Percentiles rank a stretch among this genome's conserved stretches.
phyloP scores from a whole-genome alignment of 2,113 vertebrate species.

The Cryptotis parvus region DNA sequence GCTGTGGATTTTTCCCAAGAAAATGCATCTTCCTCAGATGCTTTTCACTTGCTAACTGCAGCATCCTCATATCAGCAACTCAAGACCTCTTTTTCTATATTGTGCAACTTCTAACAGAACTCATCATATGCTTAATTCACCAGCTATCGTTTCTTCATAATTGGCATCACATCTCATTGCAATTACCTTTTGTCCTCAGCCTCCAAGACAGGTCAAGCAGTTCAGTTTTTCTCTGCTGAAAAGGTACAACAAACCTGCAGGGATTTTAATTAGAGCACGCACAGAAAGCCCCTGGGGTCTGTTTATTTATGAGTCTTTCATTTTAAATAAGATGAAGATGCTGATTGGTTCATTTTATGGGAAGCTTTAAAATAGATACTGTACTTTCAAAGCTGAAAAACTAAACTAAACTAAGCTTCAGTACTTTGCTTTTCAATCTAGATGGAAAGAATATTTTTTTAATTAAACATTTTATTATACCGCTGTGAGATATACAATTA shows the following conservation, averaged over 20 bases:
- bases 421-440: conserved; percentile 16
- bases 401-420: not conserved
- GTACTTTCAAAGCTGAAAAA: not conserved
- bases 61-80: not conserved
- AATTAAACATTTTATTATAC: no score
- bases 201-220: not conserved
- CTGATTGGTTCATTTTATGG: not conserved
- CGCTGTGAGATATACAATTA: no score
- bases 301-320: conserved; percentile 19
- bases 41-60: conserved; percentile 32
- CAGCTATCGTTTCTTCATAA: not conserved
- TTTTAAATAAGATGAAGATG: conserved; percentile 37
- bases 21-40: conserved; percentile 47
- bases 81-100: not conserved
- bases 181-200: not conserved
- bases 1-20: conserved; percentile 65
- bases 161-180: conserved; percentile 29
- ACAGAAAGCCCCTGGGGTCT: not conserved
- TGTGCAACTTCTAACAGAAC: not conserved
- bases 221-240: conserved; percentile 23
- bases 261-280: conserved; percentile 1
- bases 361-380: conserved; percentile 1
- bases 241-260: not conserved
- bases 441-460: not conserved
- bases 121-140: not conserved